Base-by-base conservation (phyloP, 2,888 invertebrate genomes). In the Oxyscelio sp. region DNA sequence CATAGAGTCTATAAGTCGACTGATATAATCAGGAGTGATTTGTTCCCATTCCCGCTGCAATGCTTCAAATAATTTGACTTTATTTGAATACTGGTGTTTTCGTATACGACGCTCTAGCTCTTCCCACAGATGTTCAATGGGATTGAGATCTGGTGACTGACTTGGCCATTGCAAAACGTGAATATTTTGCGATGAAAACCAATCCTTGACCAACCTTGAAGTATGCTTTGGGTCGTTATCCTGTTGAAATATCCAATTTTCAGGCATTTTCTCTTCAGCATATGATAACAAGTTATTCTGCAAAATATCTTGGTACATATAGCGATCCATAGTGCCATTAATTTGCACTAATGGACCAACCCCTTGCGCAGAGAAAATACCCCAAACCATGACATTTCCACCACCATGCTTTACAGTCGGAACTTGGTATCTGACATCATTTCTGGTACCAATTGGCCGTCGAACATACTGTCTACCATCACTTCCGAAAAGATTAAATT, bases 1-100 rank as follows among this genome's bases (percentile, higher is more conserved):
- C 80, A 73, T 73, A 5, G 66, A 59, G 13, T 50, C 59, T 8
- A 73, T 73, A 17, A 80, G 24, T 22, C 21, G 22, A 27, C 27
- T 61, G 11, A 73, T 73, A 3, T 27, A 48, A 19, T 73, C 66
- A 34, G 13, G 17, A n/a, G 66, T 17, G 27, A 73, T 61, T 17
- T 80, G 43, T 65, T 66, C 5, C 56, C 70, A 79, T 43, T 79
- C 70, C 0, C 17, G 15, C n/a, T 27, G 56, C 15, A 70, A 45
- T n/a, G 19, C 24, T 56, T 61, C 34, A 13, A 45, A 61, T 19
- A 79, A 70, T 61, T 43, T 13, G 9, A 8, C 22, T 48, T 70
- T 79, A 38, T 78, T 68, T 43, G 68, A 59, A 63, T 52, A 17
- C 11, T 61, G 24, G 3, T 13, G 54, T 68, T 68, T 45, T 45